phyloP scores from a whole-genome alignment of 2,797 vertebrate genomes.

The Lagorchestes hirsutus region DNA sequence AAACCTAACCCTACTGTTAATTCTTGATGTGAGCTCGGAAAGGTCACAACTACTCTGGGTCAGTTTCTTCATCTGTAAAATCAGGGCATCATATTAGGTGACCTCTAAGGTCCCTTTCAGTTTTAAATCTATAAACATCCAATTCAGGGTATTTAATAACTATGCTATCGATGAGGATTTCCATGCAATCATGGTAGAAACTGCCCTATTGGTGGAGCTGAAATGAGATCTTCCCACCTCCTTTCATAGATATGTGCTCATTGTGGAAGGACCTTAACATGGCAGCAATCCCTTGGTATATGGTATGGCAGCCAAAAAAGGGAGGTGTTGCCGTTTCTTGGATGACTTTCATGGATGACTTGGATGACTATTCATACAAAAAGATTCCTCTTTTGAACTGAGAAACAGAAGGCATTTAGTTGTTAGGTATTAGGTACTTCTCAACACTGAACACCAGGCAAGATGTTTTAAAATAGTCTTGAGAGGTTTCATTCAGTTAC shows the following conservation, averaged over 20 bases:
- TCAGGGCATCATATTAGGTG: background rate
- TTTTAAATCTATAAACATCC: background rate
- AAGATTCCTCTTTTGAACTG: background rate
- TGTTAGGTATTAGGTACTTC: background rate
- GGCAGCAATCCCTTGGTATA: background rate
- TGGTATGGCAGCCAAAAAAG: background rate
- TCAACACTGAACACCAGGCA: background rate
- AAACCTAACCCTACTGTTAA: background rate
- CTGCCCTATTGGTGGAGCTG: background rate
- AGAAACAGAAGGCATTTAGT: constrained; percentile 1
- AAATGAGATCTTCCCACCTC: background rate
- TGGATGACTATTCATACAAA: background rate
- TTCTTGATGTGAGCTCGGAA: background rate
- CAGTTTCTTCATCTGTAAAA: background rate
- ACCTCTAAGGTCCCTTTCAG: background rate
- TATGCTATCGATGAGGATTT: background rate
- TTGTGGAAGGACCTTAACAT: background rate
- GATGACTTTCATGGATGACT: background rate
- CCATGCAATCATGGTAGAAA: background rate
- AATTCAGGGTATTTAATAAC: background rate
- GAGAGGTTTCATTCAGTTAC: background rate
- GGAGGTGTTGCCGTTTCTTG: background rate
- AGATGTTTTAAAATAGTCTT: background rate
- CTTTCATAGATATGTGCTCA: background rate
- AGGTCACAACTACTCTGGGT: background rate